phyloP scores from a whole-genome alignment of 2,888 invertebrate genomes.

The Hypolimnas misippus region DNA sequence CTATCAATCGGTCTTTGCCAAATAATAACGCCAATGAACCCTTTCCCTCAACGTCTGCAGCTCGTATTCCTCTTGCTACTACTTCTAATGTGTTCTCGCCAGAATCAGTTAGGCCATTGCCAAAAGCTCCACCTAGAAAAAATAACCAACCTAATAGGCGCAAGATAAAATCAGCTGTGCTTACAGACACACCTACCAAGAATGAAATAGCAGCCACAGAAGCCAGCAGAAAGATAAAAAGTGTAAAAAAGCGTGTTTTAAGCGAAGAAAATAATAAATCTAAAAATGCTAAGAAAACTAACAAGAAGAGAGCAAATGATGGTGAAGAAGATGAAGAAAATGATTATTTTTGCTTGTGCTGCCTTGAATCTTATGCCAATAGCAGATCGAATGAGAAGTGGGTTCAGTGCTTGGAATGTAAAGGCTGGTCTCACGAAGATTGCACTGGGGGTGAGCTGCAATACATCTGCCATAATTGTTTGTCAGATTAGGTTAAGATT shows the following conservation, averaged over 20 bases:
- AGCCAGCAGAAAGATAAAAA: constrained; percentile 27
- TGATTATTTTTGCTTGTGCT: constrained; percentile 33
- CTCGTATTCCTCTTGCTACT: neutral
- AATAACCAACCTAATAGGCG: constrained; percentile 45
- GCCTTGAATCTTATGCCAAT: constrained; percentile 35
- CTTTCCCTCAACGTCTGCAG: neutral
- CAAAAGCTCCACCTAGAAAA: constrained; percentile 48
- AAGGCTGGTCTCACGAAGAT: neutral
- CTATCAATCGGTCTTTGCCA: too few relatives aligned
- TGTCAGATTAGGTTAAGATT: too few relatives aligned
- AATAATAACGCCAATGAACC: neutral
- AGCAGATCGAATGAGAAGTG: constrained; percentile 33
- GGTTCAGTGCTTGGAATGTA: constrained; percentile 33
- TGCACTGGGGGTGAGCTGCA: too few relatives aligned
- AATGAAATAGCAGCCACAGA: constrained; percentile 47
- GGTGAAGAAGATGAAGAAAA: neutral
- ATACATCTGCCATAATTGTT: too few relatives aligned
- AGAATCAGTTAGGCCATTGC: constrained; percentile 45
- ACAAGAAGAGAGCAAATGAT: neutral
- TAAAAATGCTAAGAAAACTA: neutral
- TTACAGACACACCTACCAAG: constrained; percentile 48
- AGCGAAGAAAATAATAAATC: constrained; percentile 18
- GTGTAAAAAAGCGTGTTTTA: constrained; percentile 16
- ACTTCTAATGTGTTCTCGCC: too few relatives aligned
- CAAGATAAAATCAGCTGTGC: constrained; percentile 48